phyloP scores from a whole-genome alignment of 2,797 vertebrate species.

The Xyrichtys novacula region DNA sequence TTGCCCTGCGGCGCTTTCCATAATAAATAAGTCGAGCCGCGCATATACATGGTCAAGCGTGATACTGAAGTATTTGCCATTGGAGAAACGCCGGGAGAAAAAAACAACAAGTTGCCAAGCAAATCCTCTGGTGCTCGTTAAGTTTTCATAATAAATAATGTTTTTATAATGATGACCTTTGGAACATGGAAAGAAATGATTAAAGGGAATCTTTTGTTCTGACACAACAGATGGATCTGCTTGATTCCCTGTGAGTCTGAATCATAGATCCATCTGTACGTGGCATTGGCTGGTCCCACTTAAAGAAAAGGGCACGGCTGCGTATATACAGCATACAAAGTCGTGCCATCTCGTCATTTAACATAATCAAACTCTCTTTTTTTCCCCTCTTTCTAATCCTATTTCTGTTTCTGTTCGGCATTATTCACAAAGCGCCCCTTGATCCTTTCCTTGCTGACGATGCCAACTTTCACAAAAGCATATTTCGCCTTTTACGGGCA shows the following conservation, averaged over 20 bases:
- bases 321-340: not conserved
- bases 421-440: slow-evolving; percentile 54
- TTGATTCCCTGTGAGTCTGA: slow-evolving; percentile 20
- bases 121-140: slow-evolving; percentile 60
- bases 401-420: slow-evolving; percentile 38
- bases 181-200: slow-evolving; percentile 36
- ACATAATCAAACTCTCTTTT: slow-evolving; percentile 2
- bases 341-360: slow-evolving; percentile 2
- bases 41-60: slow-evolving; percentile 25
- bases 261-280: slow-evolving; percentile 25
- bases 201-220: slow-evolving; percentile 27
- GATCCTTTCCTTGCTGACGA: slow-evolving; percentile 31
- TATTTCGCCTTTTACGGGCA: slow-evolving; percentile 49
- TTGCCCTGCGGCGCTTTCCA: slow-evolving; percentile 53
- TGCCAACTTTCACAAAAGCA: slow-evolving; percentile 44
- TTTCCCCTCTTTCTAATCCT: slow-evolving; percentile 21
- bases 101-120: slow-evolving; percentile 21
- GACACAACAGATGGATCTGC: slow-evolving; percentile 33
- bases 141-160: slow-evolving; percentile 71
- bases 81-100: slow-evolving; percentile 5
- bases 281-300: slow-evolving; percentile 31
- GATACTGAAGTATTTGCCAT: slow-evolving; percentile 28
- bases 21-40: slow-evolving; percentile 60
- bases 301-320: slow-evolving; percentile 32
- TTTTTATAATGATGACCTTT: slow-evolving; percentile 71